Conservation (phyloP, 2,888 invertebrate species). For the Hydriomena furcata region DNA sequence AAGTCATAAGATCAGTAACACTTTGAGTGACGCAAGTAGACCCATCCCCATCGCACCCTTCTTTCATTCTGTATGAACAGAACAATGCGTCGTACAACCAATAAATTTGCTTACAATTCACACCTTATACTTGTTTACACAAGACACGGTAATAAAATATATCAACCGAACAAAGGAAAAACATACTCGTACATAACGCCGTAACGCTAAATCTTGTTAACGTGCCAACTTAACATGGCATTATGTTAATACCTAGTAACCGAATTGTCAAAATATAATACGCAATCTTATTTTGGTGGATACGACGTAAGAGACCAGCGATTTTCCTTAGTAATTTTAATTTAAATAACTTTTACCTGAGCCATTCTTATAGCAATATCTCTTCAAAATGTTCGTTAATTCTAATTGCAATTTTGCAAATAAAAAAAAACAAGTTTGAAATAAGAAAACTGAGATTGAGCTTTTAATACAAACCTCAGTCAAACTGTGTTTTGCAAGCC, state of each 20-base stretch:
- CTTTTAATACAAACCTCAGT: too few relatives aligned
- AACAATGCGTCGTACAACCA: conserved; percentile 70
- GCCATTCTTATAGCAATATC: too few relatives aligned
- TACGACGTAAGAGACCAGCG: conserved; percentile 41
- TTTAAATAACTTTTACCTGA: too few relatives aligned
- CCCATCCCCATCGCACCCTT: conserved; percentile 54
- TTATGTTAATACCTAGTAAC: conserved; percentile 72
- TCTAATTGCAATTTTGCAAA: too few relatives aligned
- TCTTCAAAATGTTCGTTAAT: background rate
- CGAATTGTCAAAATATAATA: conserved; percentile 77
- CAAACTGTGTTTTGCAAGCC: too few relatives aligned
- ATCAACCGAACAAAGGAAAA: conserved; percentile 74
- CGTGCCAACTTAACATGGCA: conserved; percentile 56
- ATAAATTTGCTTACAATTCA: conserved; percentile 79
- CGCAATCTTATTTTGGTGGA: conserved; percentile 36
- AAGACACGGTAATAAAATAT: conserved; percentile 77
- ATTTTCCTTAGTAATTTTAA: too few relatives aligned
- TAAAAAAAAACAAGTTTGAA: too few relatives aligned
- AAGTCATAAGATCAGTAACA: conserved; percentile 31
- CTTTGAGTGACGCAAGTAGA: conserved; percentile 31
- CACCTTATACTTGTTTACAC: conserved; percentile 79
- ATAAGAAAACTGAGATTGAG: too few relatives aligned
- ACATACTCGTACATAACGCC: conserved; percentile 50
- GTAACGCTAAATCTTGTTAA: conserved; percentile 65
- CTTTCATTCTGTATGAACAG: conserved; percentile 45